phyloP scores from a whole-genome alignment of 2,888 invertebrate species.

The Hyposoter didymator region DNA sequence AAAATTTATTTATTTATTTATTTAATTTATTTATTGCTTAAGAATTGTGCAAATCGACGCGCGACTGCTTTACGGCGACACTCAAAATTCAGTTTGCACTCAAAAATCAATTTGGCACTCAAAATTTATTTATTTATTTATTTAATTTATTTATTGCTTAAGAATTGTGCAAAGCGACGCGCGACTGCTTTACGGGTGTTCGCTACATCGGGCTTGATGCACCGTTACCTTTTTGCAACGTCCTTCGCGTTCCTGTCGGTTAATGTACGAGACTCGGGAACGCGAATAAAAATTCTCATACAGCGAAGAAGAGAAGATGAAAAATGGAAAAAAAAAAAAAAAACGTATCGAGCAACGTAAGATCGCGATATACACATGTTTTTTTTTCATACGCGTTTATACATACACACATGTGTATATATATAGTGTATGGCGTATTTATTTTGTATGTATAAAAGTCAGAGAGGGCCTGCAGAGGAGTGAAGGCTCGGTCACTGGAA shows the following conservation, averaged over 20 bases:
- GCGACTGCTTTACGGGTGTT: background rate
- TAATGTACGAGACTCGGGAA: slow-evolving; percentile 64
- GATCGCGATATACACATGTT: slow-evolving; percentile 65
- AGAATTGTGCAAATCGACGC: no score
- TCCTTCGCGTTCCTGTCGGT: slow-evolving; percentile 68
- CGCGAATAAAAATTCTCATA: slow-evolving; percentile 57
- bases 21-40: no score
- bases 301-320: slow-evolving; percentile 30
- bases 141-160: slow-evolving; percentile 3
- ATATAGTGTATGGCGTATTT: background rate
- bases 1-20: no score
- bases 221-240: slow-evolving; percentile 69
- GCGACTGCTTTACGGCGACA: no score
- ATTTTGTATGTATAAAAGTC: slow-evolving; percentile 56
- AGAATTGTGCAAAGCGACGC: background rate
- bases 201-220: slow-evolving; percentile 35
- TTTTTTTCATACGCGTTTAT: slow-evolving; percentile 15
- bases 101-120: background rate
- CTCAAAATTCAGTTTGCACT: background rate
- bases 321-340: slow-evolving; percentile 32
- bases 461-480: slow-evolving; percentile 40
- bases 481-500: slow-evolving; percentile 72
- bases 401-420: background rate
- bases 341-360: slow-evolving; percentile 36
- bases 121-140: slow-evolving; percentile 6